Percentiles rank a stretch among this genome's conserved stretches.
These are phyloP conservation scores for Noctua comes DNA, from an alignment of 2,888 invertebrate genomes.

Conservation along the genomic window DNA sequence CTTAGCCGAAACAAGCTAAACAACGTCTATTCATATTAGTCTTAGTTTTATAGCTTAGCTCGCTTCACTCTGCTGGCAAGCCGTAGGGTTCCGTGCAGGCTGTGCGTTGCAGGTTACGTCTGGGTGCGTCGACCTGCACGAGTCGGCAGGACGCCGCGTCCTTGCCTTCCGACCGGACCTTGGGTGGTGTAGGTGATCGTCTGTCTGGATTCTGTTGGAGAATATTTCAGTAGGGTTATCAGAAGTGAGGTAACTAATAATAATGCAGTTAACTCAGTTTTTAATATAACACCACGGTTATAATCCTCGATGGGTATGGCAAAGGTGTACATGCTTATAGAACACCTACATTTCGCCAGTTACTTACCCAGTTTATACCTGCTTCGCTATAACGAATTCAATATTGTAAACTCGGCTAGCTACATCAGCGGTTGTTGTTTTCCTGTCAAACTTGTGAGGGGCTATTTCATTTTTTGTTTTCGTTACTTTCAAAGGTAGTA, in stretches of 20 bases:
- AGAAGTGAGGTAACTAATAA: background rate
- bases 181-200: slow-evolving; percentile 16
- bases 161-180: slow-evolving; percentile 61
- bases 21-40: background rate
- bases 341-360: background rate
- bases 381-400: background rate
- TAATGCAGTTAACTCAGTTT: background rate
- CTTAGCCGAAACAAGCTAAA: background rate
- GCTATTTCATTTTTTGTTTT: background rate
- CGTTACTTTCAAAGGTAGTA: background rate
- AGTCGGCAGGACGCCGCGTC: slow-evolving; percentile 46
- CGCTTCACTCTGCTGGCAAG: background rate
- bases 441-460: slow-evolving; percentile 2
- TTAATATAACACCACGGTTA: background rate
- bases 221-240: slow-evolving; percentile 9
- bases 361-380: too few species aligned
- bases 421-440: slow-evolving; percentile 14
- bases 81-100: slow-evolving; percentile 47
- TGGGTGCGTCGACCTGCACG: slow-evolving; percentile 47
- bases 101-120: slow-evolving; percentile 46
- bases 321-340: background rate
- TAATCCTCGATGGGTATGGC: background rate
- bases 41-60: background rate
- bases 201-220: slow-evolving; percentile 30
- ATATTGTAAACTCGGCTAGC: background rate